Conservation (phyloP, 2,113 vertebrate species). For the Paedocypris sp. region DNA sequence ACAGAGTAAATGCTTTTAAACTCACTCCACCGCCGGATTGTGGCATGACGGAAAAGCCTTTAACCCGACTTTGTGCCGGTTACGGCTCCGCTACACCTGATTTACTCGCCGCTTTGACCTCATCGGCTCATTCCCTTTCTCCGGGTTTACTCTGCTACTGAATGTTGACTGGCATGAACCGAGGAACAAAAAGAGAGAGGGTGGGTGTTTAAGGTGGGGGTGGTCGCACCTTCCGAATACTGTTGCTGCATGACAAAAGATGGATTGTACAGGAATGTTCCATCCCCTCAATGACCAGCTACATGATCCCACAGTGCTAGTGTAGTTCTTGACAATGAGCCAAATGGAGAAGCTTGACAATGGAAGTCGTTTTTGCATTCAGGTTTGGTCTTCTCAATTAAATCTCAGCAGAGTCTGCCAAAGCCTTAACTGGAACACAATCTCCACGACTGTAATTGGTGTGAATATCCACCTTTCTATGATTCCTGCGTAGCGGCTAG, state of each 20-base stretch:
- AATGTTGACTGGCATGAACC: background rate
- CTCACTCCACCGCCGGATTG: background rate
- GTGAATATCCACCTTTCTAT: too few species aligned
- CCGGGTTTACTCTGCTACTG: background rate
- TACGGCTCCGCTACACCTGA: background rate
- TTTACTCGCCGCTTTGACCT: background rate
- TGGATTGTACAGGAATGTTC: slow-evolving; percentile 15
- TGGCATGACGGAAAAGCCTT: slow-evolving; percentile 13
- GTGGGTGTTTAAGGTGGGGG: too few species aligned
- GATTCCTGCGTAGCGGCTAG: too few species aligned
- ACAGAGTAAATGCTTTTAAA: slow-evolving; percentile 1
- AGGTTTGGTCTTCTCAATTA: too few species aligned
- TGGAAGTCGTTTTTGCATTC: too few species aligned
- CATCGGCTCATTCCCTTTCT: background rate
- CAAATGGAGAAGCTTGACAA: too few species aligned
- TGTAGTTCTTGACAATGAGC: too few species aligned
- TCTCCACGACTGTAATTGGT: too few species aligned
- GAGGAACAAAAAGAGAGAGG: background rate
- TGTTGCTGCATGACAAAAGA: slow-evolving; percentile 28
- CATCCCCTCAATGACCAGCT: background rate
- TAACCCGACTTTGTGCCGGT: background rate
- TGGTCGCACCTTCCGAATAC: slow-evolving; percentile 20
- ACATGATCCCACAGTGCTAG: background rate
- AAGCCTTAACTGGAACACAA: too few species aligned
- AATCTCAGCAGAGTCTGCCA: too few species aligned